Base-by-base conservation (phyloP, 2,113 vertebrate genomes). In the Poeciliopsis retropinna region DNA sequence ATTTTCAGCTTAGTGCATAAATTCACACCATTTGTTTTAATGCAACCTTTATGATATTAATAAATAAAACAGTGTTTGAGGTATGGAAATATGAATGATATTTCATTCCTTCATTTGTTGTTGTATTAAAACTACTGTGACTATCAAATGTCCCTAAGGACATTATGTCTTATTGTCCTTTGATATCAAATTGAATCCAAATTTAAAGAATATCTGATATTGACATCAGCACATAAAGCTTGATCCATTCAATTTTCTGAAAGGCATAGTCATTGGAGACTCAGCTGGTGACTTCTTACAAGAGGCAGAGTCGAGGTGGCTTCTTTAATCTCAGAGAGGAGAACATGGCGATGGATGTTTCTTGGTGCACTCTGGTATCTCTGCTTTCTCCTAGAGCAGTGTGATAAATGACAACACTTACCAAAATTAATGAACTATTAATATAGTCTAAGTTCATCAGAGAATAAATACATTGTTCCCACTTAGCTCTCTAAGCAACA, bases 261-360 rank as follows among this genome's bases (percentile, higher is more conserved):
- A 10, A 57, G 2, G 5, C 25, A 9, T 9, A 3, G 22, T 10
- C 5, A 17, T 5, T 27, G 30, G 29, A 63, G 17, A 17, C 3
- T 27, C 13, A 27, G 13, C 2, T 25, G 19, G 28, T 51, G 44
- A 17, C 61, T 70, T 66, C 96, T 97, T 91, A 99, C 98, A 85
- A 95, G 93, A 77, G 97, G 97, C 70, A 99, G 94, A 0, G 95
- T 93, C 1, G 97, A 94, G 0, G 94, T 95, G n/a, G 97, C 98
- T 78, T 97, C 98, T 91, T 97, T 98, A 85, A 99, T 95, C 94
- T 99, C 98, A 0, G 98, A 98, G 51, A 99, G 95, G 71, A 99
- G 91, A 76, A 99, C 94, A 0, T 99, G 98, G 54, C 98, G 94
- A 88, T 98, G 96, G 88, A 99, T 96, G 65, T 97, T 98, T 79